A percentile compares a stretch with the other conserved stretches of the same genome.
Conservation (phyloP, 2,797 vertebrate genomes). For the Anguilla megastoma region DNA sequence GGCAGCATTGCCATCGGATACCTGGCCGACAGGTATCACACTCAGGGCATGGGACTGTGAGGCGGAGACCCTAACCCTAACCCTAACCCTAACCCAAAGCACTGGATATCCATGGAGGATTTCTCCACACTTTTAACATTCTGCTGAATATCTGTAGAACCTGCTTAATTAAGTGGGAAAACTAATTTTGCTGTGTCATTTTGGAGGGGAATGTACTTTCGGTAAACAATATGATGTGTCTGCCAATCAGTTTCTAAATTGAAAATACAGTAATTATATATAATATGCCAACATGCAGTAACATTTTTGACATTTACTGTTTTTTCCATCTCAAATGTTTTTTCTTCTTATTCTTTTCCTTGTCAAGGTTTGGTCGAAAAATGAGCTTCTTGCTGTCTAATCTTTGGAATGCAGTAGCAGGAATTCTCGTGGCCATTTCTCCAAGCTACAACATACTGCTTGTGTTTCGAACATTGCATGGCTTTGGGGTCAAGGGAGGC, state of each 20-base stretch:
- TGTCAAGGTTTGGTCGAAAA: slow-evolving; percentile 85
- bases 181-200: background rate
- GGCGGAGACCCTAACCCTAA: background rate
- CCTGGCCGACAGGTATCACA: slow-evolving; percentile 85
- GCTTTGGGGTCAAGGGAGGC: slow-evolving; percentile 89
- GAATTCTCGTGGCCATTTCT: slow-evolving; percentile 85
- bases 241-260: background rate
- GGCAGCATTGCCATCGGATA: slow-evolving; percentile 89
- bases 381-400: slow-evolving; percentile 83
- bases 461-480: slow-evolving; percentile 86
- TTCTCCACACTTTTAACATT: background rate
- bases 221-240: background rate
- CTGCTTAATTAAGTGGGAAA: background rate
- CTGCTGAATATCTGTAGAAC: background rate
- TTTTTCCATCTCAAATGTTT: background rate
- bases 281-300: background rate
- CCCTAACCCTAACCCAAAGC: background rate
- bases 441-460: slow-evolving; percentile 83
- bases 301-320: background rate
- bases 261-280: background rate
- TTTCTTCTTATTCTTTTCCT: slow-evolving; percentile 23
- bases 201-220: background rate
- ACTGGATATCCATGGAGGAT: background rate
- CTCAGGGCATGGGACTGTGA: background rate
- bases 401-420: slow-evolving; percentile 79